Percentiles rank a stretch among this genome's conserved stretches.
Evolutionary conservation across 2,797 vertebrate genomes (phyloP).

Genomic region (Sebastes hubbsi): DNA sequence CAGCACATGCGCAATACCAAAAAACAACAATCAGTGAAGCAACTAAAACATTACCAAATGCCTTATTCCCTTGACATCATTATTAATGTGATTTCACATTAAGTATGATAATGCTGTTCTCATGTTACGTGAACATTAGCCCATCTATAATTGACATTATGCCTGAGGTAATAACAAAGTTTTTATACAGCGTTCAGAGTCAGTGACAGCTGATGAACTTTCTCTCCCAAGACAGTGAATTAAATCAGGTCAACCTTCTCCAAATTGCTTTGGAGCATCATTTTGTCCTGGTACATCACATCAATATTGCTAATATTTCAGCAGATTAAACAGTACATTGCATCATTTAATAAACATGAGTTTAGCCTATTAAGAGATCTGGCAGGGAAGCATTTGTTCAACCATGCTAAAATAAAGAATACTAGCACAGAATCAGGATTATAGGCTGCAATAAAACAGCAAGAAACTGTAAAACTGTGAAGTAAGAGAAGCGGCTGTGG

Average conservation of each 20-base stretch:
- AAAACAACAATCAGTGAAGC: slow-evolving; percentile 29
- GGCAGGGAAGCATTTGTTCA: not conserved
- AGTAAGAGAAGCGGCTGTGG: slow-evolving; percentile 30
- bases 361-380: not conserved
- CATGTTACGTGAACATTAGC: slow-evolving; percentile 42
- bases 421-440: not conserved
- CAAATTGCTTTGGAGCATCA: not conserved
- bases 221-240: not conserved
- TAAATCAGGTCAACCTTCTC: slow-evolving; percentile 18
- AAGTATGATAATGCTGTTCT: slow-evolving; percentile 63
- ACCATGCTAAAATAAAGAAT: not conserved
- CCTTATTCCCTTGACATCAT: slow-evolving; percentile 34
- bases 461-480: slow-evolving; percentile 29
- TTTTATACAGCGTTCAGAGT: slow-evolving; percentile 13
- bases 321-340: not conserved
- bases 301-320: slow-evolving; percentile 6
- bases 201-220: slow-evolving; percentile 31
- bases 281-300: not conserved
- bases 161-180: slow-evolving; percentile 26
- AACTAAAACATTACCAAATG: slow-evolving; percentile 24
- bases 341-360: slow-evolving; percentile 2
- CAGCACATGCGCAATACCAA: not conserved
- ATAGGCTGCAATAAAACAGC: slow-evolving; percentile 26
- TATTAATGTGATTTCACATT: slow-evolving; percentile 53
- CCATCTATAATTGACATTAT: slow-evolving; percentile 53